These are phyloP conservation scores for Caloenas nicobarica DNA, from an alignment of 2,113 vertebrate species.

Conservation along the genomic window DNA sequence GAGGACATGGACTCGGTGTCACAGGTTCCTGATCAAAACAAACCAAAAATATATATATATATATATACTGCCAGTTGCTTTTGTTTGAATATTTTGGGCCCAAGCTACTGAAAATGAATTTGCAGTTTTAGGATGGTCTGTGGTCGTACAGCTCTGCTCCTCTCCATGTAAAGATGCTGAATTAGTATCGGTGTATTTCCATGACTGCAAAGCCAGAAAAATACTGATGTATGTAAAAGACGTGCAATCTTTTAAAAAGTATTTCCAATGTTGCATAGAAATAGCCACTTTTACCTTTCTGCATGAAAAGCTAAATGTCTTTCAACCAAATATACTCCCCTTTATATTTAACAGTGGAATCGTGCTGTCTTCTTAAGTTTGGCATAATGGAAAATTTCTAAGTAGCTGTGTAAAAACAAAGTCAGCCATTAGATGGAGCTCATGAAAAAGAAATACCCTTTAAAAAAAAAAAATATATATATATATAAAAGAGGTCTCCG, in stretches of 20 bases:
- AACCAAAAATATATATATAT: no score
- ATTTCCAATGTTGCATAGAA: not conserved
- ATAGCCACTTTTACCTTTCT: not conserved
- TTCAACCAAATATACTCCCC: fast-evolving
- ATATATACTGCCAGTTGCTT: not conserved
- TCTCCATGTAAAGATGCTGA: not conserved
- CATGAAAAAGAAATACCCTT: slow-evolving; percentile 61
- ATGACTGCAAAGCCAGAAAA: not conserved
- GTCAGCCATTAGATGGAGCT: slow-evolving; percentile 75
- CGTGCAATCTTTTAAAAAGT: not conserved
- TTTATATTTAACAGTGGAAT: fast-evolving
- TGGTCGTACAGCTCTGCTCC: fast-evolving
- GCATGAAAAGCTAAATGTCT: not conserved
- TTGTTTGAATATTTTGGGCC: not conserved
- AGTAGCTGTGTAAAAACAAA: slow-evolving; percentile 42
- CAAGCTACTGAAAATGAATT: not conserved
- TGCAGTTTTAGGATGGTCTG: not conserved
- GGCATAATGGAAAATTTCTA: not conserved
- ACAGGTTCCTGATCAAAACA: not conserved
- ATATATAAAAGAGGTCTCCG: not conserved
- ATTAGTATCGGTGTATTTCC: not conserved
- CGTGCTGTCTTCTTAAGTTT: fast-evolving
- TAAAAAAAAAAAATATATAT: no score
- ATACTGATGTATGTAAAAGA: not conserved
- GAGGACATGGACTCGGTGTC: not conserved